These are phyloP conservation scores for Arizona elegans DNA, from an alignment of 2,113 vertebrate species.

Conservation along the genomic window DNA sequence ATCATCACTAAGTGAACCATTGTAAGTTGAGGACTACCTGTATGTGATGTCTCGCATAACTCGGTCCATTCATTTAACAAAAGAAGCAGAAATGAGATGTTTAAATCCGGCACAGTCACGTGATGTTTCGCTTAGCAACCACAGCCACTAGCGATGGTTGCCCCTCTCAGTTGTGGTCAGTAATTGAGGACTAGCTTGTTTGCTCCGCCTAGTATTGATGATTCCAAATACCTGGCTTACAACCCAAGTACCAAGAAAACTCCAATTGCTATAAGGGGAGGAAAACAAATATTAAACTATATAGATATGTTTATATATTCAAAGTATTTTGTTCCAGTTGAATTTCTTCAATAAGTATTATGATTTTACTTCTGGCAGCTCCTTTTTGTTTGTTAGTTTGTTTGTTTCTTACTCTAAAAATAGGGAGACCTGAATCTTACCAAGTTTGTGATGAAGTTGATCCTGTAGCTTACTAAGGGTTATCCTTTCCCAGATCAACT, in stretches of 20 bases:
- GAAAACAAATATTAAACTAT: background rate
- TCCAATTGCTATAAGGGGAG: background rate
- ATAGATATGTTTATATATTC: background rate
- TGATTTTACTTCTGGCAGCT: background rate
- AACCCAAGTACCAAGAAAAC: background rate
- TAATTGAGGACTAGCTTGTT: background rate
- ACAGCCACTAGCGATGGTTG: background rate
- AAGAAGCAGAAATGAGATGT: background rate
- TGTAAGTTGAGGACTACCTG: too few relatives aligned
- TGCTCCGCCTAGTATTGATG: background rate
- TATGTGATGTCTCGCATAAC: background rate
- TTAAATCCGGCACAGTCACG: background rate
- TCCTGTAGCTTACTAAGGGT: background rate
- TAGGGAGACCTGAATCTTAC: background rate
- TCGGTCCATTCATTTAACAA: background rate
- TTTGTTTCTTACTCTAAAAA: background rate
- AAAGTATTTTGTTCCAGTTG: background rate
- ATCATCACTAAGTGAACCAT: too few relatives aligned
- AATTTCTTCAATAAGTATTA: background rate
- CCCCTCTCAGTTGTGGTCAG: background rate
- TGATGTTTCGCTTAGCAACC: background rate
- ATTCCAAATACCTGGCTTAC: background rate
- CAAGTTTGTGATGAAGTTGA: background rate
- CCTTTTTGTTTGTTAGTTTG: too few relatives aligned
- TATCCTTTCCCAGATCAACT: background rate